phyloP scores from a whole-genome alignment of 2,113 vertebrate genomes.

The Eolophus roseicapilla region DNA sequence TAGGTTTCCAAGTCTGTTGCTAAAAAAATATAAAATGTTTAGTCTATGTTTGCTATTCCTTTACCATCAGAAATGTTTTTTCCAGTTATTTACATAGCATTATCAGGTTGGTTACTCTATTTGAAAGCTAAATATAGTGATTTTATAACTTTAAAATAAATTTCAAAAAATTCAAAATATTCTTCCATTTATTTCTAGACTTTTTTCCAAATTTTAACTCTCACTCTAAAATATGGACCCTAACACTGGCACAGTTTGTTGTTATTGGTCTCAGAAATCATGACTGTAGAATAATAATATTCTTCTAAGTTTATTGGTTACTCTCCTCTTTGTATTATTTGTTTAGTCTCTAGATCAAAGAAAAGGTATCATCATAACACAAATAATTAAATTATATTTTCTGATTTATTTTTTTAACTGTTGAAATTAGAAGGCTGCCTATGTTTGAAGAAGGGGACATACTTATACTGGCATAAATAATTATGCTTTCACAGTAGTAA shows the following conservation, averaged over 20 bases:
- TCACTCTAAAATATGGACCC: background rate
- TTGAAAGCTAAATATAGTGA: background rate
- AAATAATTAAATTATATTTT: background rate
- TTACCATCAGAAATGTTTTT: background rate
- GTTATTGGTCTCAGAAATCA: background rate
- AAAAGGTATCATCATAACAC: background rate
- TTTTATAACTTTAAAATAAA: background rate
- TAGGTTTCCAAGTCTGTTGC: background rate
- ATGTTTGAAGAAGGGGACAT: background rate
- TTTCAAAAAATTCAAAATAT: background rate
- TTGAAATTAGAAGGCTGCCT: background rate
- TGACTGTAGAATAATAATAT: background rate
- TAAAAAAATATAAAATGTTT: background rate
- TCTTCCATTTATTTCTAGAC: background rate
- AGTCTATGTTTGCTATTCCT: background rate
- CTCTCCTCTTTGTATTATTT: background rate
- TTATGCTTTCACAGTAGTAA: background rate
- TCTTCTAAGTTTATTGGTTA: background rate
- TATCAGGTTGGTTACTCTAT: background rate
- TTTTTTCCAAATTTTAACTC: background rate
- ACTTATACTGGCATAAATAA: background rate
- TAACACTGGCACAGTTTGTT: background rate
- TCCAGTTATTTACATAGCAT: background rate
- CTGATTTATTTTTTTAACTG: background rate
- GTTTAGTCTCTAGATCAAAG: background rate